phyloP scores from a whole-genome alignment of 2,888 invertebrate species.

The Xylota segnis region DNA sequence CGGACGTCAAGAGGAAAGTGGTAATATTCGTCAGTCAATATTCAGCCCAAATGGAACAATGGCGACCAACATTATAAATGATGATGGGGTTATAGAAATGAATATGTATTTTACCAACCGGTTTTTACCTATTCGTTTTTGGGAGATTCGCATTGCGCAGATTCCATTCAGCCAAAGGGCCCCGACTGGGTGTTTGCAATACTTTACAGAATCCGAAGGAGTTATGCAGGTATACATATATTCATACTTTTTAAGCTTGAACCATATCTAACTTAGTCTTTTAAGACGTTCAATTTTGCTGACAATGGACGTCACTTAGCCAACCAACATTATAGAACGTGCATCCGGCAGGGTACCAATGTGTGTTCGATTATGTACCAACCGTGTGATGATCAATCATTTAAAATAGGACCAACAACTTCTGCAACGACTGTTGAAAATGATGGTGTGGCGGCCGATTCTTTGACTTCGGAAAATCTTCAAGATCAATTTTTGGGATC shows the following conservation, averaged over 20 bases:
- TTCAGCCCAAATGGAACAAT: slow-evolving; percentile 73
- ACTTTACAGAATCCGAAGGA: slow-evolving; percentile 88
- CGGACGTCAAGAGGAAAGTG: slow-evolving; percentile 80
- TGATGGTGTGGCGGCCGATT: not conserved
- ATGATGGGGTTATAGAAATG: slow-evolving; percentile 81
- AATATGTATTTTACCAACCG: slow-evolving; percentile 86
- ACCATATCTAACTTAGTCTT: slow-evolving; percentile 12
- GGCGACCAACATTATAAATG: slow-evolving; percentile 51
- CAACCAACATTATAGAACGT: slow-evolving; percentile 91
- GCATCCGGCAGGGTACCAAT: slow-evolving; percentile 88
- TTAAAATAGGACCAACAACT: slow-evolving; percentile 87
- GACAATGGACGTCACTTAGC: slow-evolving; percentile 93
- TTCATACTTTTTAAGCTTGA: not conserved
- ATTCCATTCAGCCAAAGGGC: slow-evolving; percentile 91
- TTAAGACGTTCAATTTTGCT: slow-evolving; percentile 92
- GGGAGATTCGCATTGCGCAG: slow-evolving; percentile 92
- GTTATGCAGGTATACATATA: slow-evolving; percentile 80
- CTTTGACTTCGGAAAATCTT: not conserved
- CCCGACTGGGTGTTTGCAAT: slow-evolving; percentile 92
- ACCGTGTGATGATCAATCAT: slow-evolving; percentile 91
- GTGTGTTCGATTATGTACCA: slow-evolving; percentile 91
- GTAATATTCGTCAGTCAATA: slow-evolving; percentile 78
- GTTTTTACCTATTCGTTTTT: slow-evolving; percentile 89
- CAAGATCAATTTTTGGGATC: slow-evolving; percentile 1
- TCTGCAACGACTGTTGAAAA: slow-evolving; percentile 5